Conservation (phyloP, 2,888 invertebrate species). For the Drosophila crucigera region DNA sequence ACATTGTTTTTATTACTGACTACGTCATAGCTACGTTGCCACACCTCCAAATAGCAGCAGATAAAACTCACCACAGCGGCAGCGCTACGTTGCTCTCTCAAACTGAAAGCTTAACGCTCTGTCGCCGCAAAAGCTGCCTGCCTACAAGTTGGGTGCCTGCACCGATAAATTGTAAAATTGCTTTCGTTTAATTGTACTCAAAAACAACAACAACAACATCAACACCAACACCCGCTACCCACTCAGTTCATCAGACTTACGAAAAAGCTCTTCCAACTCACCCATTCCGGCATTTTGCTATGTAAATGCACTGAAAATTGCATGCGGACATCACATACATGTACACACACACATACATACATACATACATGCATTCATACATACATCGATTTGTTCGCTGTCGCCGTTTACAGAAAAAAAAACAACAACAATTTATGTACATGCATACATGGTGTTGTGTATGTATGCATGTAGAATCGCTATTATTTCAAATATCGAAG, state of each 20-base stretch:
- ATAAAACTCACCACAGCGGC: conserved; percentile 53
- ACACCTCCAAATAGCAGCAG: conserved; percentile 64
- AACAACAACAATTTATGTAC: conserved; percentile 2
- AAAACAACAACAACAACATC: neutral
- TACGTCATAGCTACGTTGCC: conserved; percentile 52
- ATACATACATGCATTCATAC: neutral
- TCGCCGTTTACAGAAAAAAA: conserved; percentile 34
- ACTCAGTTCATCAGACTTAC: conserved; percentile 67
- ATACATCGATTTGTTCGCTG: conserved; percentile 42
- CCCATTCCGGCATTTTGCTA: conserved; percentile 49
- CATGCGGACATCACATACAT: conserved; percentile 56
- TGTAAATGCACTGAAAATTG: conserved; percentile 76
- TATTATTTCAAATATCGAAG: conserved; percentile 1
- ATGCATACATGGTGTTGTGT: neutral
- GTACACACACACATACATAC: neutral
- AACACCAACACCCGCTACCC: conserved; percentile 11
- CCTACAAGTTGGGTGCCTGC: conserved; percentile 42
- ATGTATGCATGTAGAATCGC: neutral
- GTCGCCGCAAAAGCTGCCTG: conserved; percentile 30
- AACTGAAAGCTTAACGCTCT: conserved; percentile 10
- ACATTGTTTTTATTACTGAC: conserved; percentile 26
- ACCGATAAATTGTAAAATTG: conserved; percentile 13
- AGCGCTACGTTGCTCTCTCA: conserved; percentile 2
- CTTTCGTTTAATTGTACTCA: conserved; percentile 20
- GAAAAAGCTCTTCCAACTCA: conserved; percentile 40